Percentiles rank a stretch among this genome's conserved stretches.
Conservation (phyloP, 1,140 invertebrate species). For the Neodiprion virginianus region DNA sequence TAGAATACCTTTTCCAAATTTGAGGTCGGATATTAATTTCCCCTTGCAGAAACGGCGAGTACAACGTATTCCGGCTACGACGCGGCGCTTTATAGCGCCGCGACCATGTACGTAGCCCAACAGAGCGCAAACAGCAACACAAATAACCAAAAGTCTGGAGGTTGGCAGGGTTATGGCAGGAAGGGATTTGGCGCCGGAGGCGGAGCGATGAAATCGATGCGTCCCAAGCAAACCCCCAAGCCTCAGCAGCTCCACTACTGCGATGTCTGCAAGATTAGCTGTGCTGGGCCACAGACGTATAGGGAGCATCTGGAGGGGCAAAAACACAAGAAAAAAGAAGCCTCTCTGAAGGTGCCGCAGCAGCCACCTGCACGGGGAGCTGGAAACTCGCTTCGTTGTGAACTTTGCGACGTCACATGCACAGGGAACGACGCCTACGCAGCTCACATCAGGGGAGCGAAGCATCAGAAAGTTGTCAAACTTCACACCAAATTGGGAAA, state of each 20-base stretch:
- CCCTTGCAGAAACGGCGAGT: conserved; percentile 58
- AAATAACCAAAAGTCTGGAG: conserved; percentile 65
- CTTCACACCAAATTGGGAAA: conserved; percentile 96
- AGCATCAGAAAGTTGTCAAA: conserved; percentile 97
- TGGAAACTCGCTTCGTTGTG: conserved; percentile 80
- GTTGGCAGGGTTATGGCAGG: conserved; percentile 75
- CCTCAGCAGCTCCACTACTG: conserved; percentile 93
- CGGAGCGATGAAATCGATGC: conserved; percentile 67
- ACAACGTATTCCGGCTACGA: conserved; percentile 83
- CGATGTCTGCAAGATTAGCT: conserved; percentile 98
- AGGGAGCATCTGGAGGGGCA: conserved; percentile 97
- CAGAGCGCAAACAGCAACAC: conserved; percentile 71
- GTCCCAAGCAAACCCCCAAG: conserved; percentile 83
- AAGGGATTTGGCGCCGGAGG: conserved; percentile 69
- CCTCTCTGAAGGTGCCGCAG: conserved; percentile 79
- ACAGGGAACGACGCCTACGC: conserved; percentile 98
- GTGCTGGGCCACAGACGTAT: conserved; percentile 95
- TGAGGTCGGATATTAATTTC: conserved; percentile 60
- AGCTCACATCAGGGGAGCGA: conserved; percentile 95
- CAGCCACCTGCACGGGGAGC: conserved; percentile 63
- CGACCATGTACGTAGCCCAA: conserved; percentile 90
- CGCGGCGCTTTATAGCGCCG: conserved; percentile 91
- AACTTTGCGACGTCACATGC: conserved; percentile 97
- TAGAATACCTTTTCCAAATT: conserved; percentile 42
- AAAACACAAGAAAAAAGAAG: conserved; percentile 99